Evolutionary conservation across 1,140 invertebrate species (phyloP).

Genomic region (Drosophila obscura): DNA sequence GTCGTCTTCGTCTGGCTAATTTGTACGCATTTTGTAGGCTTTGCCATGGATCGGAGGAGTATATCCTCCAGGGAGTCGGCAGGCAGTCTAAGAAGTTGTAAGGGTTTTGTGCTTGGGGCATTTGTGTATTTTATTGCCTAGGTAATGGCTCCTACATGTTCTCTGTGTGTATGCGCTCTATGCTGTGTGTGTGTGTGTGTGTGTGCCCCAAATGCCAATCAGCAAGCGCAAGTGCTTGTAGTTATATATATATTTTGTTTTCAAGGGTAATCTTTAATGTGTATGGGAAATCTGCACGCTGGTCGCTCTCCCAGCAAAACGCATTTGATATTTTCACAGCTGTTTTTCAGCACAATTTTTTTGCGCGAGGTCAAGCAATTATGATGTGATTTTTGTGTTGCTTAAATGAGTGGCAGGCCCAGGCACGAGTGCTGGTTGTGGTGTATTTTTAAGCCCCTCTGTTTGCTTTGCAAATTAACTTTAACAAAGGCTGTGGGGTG

Average conservation of each 20-base stretch:
- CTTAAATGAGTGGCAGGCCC: slow-evolving; percentile 31
- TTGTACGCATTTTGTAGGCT: slow-evolving; percentile 68
- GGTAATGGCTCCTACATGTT: slow-evolving; percentile 41
- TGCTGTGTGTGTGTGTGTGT: no score
- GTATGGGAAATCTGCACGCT: no score
- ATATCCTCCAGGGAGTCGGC: slow-evolving; percentile 22
- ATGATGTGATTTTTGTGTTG: slow-evolving; percentile 29
- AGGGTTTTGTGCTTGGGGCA: slow-evolving; percentile 17
- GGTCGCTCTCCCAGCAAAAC: no score
- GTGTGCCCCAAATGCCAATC: slow-evolving; percentile 32
- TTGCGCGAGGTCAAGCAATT: background rate
- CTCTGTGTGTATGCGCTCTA: no score
- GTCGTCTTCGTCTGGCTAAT: slow-evolving; percentile 59
- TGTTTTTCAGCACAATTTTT: slow-evolving; percentile 9
- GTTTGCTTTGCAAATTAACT: slow-evolving; percentile 80
- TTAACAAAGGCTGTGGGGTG: slow-evolving; percentile 59
- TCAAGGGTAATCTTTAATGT: slow-evolving; percentile 2
- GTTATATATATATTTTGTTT: background rate
- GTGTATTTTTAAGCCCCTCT: slow-evolving; percentile 72
- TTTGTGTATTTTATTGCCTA: slow-evolving; percentile 55
- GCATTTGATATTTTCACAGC: no score
- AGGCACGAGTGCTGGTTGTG: background rate
- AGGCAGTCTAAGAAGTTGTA: slow-evolving; percentile 26
- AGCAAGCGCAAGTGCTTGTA: background rate
- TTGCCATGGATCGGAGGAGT: background rate